Percentiles rank a stretch among this genome's conserved stretches.
Conservation (phyloP, 1,140 invertebrate species). For the Eumeta japonica region DNA sequence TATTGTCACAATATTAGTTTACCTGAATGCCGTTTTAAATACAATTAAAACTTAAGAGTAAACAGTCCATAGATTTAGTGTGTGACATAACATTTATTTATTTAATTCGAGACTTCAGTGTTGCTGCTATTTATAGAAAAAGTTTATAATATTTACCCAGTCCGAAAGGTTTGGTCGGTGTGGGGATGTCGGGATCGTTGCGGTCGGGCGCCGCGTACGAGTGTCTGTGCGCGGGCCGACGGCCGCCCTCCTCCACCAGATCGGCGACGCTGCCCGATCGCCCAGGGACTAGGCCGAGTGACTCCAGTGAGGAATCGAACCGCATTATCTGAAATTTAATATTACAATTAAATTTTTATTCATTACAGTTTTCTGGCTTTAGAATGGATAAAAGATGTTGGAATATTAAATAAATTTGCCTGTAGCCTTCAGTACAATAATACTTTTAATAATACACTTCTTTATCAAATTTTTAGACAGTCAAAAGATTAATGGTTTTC, state of each 20-base stretch:
- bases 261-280: constrained; percentile 82
- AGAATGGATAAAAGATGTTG: not conserved
- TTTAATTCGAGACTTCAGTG: too few species aligned
- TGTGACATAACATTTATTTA: too few species aligned
- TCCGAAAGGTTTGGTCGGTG: constrained; percentile 73
- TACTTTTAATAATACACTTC: constrained; percentile 1
- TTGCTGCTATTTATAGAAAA: too few species aligned
- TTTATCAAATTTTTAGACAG: too few species aligned
- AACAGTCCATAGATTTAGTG: too few species aligned
- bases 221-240: constrained; percentile 33
- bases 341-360: constrained; percentile 1
- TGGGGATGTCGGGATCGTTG: constrained; percentile 52
- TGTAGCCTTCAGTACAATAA: not conserved
- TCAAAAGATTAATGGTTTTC: not conserved
- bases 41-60: too few species aligned
- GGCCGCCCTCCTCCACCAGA: constrained; percentile 63
- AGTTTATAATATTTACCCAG: constrained; percentile 69
- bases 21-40: too few species aligned
- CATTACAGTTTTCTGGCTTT: not conserved
- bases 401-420: not conserved
- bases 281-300: constrained; percentile 62
- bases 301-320: constrained; percentile 75
- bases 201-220: constrained; percentile 52
- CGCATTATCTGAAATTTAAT: constrained; percentile 68
- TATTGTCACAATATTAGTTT: too few species aligned